Percentiles rank a stretch among this genome's conserved stretches.
These are phyloP conservation scores for Xylota segnis DNA, from an alignment of 2,888 invertebrate genomes.

Conservation along the genomic window DNA sequence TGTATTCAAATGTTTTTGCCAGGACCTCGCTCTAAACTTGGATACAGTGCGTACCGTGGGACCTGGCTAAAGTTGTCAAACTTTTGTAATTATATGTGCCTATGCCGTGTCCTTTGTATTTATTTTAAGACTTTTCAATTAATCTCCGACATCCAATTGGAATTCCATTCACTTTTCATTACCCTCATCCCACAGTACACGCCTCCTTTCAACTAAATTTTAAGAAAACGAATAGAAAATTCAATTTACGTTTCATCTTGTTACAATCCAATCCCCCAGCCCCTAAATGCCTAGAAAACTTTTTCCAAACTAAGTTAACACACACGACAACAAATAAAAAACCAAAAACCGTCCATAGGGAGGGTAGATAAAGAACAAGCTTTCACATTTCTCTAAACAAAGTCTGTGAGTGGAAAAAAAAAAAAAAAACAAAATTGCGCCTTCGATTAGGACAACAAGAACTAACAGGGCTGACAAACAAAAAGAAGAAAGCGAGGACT, in stretches of 20 bases:
- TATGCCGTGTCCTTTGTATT: not conserved
- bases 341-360: conserved; percentile 11
- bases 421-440: conserved; percentile 34
- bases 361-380: conserved; percentile 57
- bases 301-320: conserved; percentile 69
- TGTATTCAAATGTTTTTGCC: conserved; percentile 9
- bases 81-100: too few relatives aligned
- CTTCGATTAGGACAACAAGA: conserved; percentile 75
- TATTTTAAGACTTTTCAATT: conserved; percentile 33
- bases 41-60: too few relatives aligned
- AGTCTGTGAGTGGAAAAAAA: conserved; percentile 54
- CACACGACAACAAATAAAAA: conserved; percentile 63
- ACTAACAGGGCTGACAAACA: conserved; percentile 58
- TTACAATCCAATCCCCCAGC: conserved; percentile 27
- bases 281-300: conserved; percentile 59
- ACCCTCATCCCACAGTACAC: conserved; percentile 10
- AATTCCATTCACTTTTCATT: conserved; percentile 46
- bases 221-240: conserved; percentile 61
- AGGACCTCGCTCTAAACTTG: too few relatives aligned
- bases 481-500: conserved; percentile 23
- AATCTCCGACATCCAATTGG: conserved; percentile 36
- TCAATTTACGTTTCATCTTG: conserved; percentile 73
- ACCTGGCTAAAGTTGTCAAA: too few relatives aligned
- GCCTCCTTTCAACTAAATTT: conserved; percentile 1
- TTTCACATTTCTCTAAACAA: conserved; percentile 59